Percentiles rank a stretch among this genome's conserved stretches.
These are phyloP conservation scores for Dinomys branickii DNA, from an alignment of 2,113 vertebrate species.

Conservation along the genomic window DNA sequence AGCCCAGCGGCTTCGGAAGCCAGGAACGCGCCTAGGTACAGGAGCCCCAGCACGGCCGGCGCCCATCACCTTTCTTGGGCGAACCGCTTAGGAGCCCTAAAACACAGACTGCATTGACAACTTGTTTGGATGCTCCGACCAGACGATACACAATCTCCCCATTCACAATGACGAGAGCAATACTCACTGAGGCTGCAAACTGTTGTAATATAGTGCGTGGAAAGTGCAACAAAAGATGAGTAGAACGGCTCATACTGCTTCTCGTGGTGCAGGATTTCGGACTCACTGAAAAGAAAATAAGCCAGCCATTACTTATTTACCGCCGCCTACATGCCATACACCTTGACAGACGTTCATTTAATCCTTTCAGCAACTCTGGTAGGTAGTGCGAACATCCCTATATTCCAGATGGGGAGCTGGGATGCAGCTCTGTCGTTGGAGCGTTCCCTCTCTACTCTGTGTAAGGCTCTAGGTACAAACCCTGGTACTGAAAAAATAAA, in stretches of 20 bases:
- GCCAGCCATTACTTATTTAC: neutral
- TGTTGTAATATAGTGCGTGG: slow-evolving; percentile 99
- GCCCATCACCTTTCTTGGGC: neutral
- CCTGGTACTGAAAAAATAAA: neutral
- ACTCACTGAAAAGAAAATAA: slow-evolving; percentile 89
- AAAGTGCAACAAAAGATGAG: slow-evolving; percentile 98
- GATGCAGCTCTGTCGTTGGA: neutral
- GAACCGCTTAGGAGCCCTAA: neutral
- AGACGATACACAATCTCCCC: neutral
- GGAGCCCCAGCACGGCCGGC: neutral
- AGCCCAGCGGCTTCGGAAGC: neutral
- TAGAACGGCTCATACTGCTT: slow-evolving; percentile 99
- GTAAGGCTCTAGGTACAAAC: neutral
- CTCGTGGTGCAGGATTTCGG: slow-evolving; percentile 98
- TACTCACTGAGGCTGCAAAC: slow-evolving; percentile 97
- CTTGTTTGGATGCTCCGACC: neutral
- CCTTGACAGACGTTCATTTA: too few species aligned
- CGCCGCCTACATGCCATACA: neutral
- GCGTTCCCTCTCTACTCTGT: neutral
- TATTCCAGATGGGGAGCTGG: neutral
- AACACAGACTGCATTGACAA: neutral
- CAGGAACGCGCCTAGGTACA: neutral
- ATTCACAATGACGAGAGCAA: neutral
- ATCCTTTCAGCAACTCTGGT: neutral
- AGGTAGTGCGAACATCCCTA: neutral